Conservation (phyloP, 53 echinoderm and acorn worm genomes). For the Stichopus horrens region DNA sequence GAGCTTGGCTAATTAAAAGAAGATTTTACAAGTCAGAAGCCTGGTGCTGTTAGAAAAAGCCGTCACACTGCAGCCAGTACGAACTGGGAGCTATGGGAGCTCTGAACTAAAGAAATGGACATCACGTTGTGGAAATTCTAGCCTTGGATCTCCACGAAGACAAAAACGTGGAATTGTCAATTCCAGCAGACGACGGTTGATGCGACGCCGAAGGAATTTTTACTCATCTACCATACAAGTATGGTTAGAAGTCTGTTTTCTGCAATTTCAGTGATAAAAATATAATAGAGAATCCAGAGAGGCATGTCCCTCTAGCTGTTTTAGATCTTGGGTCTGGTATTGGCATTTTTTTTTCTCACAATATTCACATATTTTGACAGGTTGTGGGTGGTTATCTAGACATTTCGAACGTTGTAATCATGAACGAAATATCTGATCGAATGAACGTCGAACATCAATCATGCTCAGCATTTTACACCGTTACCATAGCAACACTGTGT, state of each 20-base stretch:
- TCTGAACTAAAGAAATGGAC: neutral
- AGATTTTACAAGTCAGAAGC: neutral
- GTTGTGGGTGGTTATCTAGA: neutral
- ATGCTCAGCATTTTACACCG: neutral
- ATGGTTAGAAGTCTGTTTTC: no score
- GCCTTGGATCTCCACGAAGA: neutral
- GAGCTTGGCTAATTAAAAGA: constrained; percentile 1
- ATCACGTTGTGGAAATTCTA: neutral
- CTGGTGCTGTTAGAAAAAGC: neutral
- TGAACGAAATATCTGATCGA: neutral
- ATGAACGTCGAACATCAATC: neutral
- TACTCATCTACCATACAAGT: neutral
- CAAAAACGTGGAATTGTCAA: neutral
- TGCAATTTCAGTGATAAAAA: no score
- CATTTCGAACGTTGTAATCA: neutral
- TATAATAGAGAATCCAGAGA: no score
- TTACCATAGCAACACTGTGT: neutral
- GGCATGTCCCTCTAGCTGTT: no score
- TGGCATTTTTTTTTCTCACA: no score
- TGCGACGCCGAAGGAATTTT: neutral
- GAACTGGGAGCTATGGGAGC: neutral
- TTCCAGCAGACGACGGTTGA: neutral
- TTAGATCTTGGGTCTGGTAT: no score
- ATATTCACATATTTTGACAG: no score
- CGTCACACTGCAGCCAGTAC: neutral